Evolutionary conservation across 2,888 invertebrate species (phyloP).

Genomic region (Rhodophaea formosa): DNA sequence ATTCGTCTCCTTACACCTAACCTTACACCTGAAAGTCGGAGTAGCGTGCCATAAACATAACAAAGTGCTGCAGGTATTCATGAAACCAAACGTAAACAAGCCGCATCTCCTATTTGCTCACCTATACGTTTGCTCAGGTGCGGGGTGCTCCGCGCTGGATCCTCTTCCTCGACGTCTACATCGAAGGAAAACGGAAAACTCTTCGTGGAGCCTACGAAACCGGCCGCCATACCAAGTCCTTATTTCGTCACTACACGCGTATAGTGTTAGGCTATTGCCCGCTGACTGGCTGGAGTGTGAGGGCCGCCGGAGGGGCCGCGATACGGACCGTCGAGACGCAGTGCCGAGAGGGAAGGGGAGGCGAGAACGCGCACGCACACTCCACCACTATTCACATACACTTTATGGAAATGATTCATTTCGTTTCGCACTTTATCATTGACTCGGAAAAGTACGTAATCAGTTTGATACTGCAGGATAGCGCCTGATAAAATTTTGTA

Average conservation of each 20-base stretch:
- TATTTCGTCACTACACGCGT: constrained; percentile 28
- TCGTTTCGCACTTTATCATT: constrained; percentile 7
- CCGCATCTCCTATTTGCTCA: constrained; percentile 37
- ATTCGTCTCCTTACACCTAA: too few species aligned
- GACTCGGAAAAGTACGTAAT: constrained; percentile 4
- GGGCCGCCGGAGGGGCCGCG: constrained; percentile 1
- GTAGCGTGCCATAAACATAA: constrained; percentile 1
- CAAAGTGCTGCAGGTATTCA: neutral
- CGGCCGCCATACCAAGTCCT: constrained; percentile 57
- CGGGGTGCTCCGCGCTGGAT: constrained; percentile 52
- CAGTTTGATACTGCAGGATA: neutral
- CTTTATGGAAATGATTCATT: constrained; percentile 3
- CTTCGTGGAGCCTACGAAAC: constrained; percentile 74
- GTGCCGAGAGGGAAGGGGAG: constrained; percentile 15
- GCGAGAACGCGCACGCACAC: constrained; percentile 14
- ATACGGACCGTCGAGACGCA: neutral
- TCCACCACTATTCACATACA: neutral
- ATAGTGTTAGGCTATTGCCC: constrained; percentile 21
- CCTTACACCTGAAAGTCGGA: neutral
- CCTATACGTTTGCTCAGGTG: constrained; percentile 64
- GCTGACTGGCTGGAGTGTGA: constrained; percentile 18
- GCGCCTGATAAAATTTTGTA: neutral
- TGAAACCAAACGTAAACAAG: constrained; percentile 32
- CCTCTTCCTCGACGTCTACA: constrained; percentile 68
- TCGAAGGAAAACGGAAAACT: constrained; percentile 77